A percentile compares a stretch with the other conserved stretches of the same genome.
These are phyloP conservation scores for Muraenolepis orangiensis DNA, from an alignment of 2,797 vertebrate species.

Conservation along the genomic window DNA sequence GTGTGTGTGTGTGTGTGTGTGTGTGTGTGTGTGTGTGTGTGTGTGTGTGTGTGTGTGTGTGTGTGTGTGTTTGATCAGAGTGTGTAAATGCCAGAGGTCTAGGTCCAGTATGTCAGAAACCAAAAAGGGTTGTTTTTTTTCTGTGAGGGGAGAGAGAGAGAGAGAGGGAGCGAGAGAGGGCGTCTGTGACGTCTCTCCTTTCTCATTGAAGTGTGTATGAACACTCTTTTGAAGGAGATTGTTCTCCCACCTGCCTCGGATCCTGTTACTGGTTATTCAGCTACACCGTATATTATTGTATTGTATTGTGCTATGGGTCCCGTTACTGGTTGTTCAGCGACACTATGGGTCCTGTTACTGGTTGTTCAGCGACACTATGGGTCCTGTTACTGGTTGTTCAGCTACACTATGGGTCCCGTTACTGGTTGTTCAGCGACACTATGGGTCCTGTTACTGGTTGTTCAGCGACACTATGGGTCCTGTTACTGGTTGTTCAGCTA, in stretches of 20 bases:
- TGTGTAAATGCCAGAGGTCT: constrained; percentile 76
- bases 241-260: too few species aligned
- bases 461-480: too few species aligned
- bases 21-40: constrained; percentile 9
- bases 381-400: too few species aligned
- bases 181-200: too few species aligned
- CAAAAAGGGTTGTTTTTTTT: background rate
- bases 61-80: constrained; percentile 52
- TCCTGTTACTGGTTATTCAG: background rate
- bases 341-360: too few species aligned
- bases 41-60: constrained; percentile 8
- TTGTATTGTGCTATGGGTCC: too few species aligned
- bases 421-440: too few species aligned
- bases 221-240: background rate
- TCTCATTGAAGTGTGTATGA: background rate
- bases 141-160: background rate
- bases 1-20: constrained; percentile 1
- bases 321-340: too few species aligned
- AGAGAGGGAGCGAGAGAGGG: background rate
- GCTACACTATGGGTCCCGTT: background rate
- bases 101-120: constrained; percentile 59
- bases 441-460: too few species aligned
- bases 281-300: too few species aligned
- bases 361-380: too few species aligned
- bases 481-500: too few species aligned